A percentile compares a stretch with the other conserved stretches of the same genome.
Conservation (phyloP, 2,797 vertebrate genomes). For the Euphonia xanthogaster region DNA sequence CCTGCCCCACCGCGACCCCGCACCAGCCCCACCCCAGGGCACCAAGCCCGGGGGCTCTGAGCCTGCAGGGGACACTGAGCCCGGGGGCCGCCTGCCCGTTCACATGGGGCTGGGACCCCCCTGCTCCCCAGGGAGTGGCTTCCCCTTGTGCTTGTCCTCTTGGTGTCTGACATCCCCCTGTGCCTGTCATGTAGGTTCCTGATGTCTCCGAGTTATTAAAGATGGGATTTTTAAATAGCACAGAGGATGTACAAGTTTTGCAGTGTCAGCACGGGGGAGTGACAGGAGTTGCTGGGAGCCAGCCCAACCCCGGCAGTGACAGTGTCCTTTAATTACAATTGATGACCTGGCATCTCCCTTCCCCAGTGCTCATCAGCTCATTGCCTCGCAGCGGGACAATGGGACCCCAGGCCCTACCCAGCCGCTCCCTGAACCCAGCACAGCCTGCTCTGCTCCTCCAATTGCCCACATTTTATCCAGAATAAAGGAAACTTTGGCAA, state of each 20-base stretch:
- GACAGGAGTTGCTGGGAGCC: constrained; percentile 15
- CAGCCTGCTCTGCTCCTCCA: neutral
- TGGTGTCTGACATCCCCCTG: neutral
- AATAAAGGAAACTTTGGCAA: neutral
- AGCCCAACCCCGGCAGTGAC: neutral
- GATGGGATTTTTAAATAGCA: neutral
- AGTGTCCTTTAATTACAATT: neutral
- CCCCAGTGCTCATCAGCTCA: neutral
- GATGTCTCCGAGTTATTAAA: neutral
- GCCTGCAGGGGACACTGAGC: neutral
- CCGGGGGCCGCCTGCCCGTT: rapidly evolving
- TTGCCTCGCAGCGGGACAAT: neutral
- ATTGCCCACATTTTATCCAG: neutral
- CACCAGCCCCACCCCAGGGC: neutral
- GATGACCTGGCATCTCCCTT: neutral
- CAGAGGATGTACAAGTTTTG: neutral
- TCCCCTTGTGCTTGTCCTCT: neutral
- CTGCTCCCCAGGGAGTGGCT: neutral
- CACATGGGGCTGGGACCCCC: neutral
- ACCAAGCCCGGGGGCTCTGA: neutral
- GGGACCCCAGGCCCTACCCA: neutral
- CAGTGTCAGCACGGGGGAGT: neutral
- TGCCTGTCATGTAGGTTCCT: neutral
- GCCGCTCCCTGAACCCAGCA: rapidly evolving
- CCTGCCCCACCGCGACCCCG: neutral